Conservation (phyloP, 2,797 vertebrate genomes). For the Phylloscopus collybita region DNA sequence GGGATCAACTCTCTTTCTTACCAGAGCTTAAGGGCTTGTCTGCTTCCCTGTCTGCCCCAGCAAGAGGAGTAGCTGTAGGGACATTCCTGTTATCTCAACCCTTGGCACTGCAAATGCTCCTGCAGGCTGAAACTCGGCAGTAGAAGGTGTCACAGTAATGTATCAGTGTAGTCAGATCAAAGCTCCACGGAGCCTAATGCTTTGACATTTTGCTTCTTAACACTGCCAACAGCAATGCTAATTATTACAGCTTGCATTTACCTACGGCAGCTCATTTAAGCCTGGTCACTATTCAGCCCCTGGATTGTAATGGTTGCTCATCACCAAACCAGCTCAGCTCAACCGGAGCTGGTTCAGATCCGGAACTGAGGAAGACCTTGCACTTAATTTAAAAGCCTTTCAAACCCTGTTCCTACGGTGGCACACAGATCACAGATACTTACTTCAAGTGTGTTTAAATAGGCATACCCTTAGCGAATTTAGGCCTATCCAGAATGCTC, state of each 20-base stretch:
- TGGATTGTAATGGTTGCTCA: neutral
- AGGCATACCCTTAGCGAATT: fast-evolving
- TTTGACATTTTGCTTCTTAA: neutral
- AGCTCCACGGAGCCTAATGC: neutral
- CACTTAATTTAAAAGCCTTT: neutral
- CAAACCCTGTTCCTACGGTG: too few relatives aligned
- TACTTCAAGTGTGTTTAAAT: neutral
- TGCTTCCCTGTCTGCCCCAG: neutral
- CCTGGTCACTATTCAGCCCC: neutral
- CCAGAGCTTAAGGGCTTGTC: neutral
- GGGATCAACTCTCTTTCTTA: neutral
- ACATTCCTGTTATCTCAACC: neutral
- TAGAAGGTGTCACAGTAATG: neutral
- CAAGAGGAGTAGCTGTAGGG: neutral
- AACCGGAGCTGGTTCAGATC: neutral
- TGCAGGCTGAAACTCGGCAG: neutral
- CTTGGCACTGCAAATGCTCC: neutral
- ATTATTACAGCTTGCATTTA: neutral
- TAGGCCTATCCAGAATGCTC: fast-evolving
- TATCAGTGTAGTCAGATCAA: neutral
- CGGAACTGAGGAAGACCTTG: fast-evolving
- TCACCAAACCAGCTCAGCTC: neutral
- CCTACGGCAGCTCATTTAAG: neutral
- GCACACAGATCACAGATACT: fast-evolving
- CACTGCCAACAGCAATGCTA: neutral